phyloP scores from a whole-genome alignment of 1,140 invertebrate genomes.

The Pogonomyrmex barbatus region DNA sequence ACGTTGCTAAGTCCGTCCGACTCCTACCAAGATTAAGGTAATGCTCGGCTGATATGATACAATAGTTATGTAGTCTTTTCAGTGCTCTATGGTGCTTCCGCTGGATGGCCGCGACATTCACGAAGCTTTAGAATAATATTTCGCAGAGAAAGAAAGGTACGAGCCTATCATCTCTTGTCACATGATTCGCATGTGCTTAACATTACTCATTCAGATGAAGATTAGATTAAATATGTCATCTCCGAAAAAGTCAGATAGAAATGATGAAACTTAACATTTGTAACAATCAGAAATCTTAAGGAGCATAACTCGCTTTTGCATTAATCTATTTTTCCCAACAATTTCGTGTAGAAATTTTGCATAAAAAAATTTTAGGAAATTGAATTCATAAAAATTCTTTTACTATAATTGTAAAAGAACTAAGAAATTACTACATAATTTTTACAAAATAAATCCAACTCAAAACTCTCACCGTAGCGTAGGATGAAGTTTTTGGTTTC shows the following conservation, averaged over 20 bases:
- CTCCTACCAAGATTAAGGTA: slow-evolving; percentile 74
- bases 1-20: slow-evolving; percentile 66
- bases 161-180: slow-evolving; percentile 4
- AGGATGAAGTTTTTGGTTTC: slow-evolving; percentile 80
- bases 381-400: background rate
- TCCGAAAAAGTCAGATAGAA: slow-evolving; percentile 8
- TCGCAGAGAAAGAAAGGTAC: slow-evolving; percentile 39
- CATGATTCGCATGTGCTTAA: background rate
- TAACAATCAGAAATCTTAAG: background rate
- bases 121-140: slow-evolving; percentile 40
- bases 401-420: background rate
- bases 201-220: slow-evolving; percentile 11
- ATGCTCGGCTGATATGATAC: slow-evolving; percentile 69
- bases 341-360: background rate
- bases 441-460: background rate
- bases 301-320: background rate
- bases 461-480: slow-evolving; percentile 78
- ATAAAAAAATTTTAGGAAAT: background rate
- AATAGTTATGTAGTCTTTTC: slow-evolving; percentile 73
- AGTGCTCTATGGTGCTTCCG: slow-evolving; percentile 71
- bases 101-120: slow-evolving; percentile 58
- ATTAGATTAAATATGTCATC: slow-evolving; percentile 40
- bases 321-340: background rate
- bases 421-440: background rate
- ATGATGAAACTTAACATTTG: background rate